Evolutionary conservation across 1,140 invertebrate genomes (phyloP), one percentile per base, ranked within the genome.

Genomic region (Drosophila bifasciata): DNA sequence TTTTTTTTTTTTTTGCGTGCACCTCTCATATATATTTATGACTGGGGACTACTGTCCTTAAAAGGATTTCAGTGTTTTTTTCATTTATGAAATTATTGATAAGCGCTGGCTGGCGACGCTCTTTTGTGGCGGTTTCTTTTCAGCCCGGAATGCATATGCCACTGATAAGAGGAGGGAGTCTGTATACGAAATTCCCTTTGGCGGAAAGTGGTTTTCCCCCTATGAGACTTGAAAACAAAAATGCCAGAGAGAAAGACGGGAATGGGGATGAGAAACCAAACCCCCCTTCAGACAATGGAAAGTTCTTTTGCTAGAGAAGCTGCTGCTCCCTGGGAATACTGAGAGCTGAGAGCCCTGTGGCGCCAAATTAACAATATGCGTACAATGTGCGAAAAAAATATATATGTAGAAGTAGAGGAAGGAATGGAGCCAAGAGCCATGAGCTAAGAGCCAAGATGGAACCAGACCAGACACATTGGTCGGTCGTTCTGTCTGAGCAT

Each of bases 71-170:
- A 88, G 58, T 88, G 83, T 88, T 81, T 74, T 36, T 68, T 70
- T 68, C 74, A 81, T 86, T 86, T 86, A 86, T 86, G 83, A 86
- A 86, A 79, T 86, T 86, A 86, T 86, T 88, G 83, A 86, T 86
- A 86, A 86, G 83, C 60, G 77, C 45, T 45, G 49, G 77, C 45
- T 45, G 49, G 56, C 63, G 53, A 57, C 57, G 60, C 57, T 36
- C 32, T 75, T 78, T 66, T 64, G 59, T 49, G 70, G 45, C 69
- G 51, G 50, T 41, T 60, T 64, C 49, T 61, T 62, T 80, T 32
- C n/a, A 52, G 62, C 46, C 46, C 67, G 19, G 51, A 85, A 84
- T 84, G 71, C 81, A 85, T 84, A 85, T 79, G 76, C 46, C 40
- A 43, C 63, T 80, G 64, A 56, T 57, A 68, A 64, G 45, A 52